Base-by-base conservation (phyloP, 2,888 invertebrate species). In the Folsomia candida region DNA sequence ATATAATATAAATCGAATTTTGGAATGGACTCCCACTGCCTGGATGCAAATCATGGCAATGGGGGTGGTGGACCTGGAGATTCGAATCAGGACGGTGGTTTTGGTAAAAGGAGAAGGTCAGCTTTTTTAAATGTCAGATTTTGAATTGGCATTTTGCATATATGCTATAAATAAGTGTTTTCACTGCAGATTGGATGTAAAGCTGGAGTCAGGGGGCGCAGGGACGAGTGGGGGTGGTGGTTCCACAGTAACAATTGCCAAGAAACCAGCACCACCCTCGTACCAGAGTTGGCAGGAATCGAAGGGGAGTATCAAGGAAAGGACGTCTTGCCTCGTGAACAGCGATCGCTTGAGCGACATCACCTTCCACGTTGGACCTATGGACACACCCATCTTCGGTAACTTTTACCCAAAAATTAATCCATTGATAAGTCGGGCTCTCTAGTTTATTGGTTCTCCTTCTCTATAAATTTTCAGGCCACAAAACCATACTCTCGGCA, bases 401-500 rank as follows among this genome's bases (percentile, higher is more conserved):
- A n/a, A n/a, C n/a, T n/a, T n/a, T n/a, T n/a, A n/a, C n/a, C n/a
- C n/a, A n/a, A n/a, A n/a, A n/a, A n/a, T n/a, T n/a, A n/a, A n/a
- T n/a, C n/a, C n/a, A 47, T 14, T n/a, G n/a, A n/a, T n/a, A n/a
- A n/a, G n/a, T n/a, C n/a, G n/a, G n/a, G n/a, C n/a, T n/a, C n/a
- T n/a, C n/a, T n/a, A n/a, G n/a, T n/a, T n/a, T n/a, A n/a, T n/a
- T n/a, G n/a, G n/a, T n/a, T n/a, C n/a, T n/a, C n/a, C n/a, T n/a
- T n/a, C n/a, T n/a, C n/a, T n/a, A 47, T 47, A 11, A 11, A 47
- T 11, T 47, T 47, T 47, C 9, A 11, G 47, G 92, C 0, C 91
- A 91, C 80, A 90, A 83, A 82, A 90, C 93, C 81, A 89, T 93
- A 0, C 83, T 93, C 47, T 90, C 91, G 0, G 89, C 91, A 9